Conservation (phyloP, 2,888 invertebrate genomes). For the Orchestes rusci region DNA sequence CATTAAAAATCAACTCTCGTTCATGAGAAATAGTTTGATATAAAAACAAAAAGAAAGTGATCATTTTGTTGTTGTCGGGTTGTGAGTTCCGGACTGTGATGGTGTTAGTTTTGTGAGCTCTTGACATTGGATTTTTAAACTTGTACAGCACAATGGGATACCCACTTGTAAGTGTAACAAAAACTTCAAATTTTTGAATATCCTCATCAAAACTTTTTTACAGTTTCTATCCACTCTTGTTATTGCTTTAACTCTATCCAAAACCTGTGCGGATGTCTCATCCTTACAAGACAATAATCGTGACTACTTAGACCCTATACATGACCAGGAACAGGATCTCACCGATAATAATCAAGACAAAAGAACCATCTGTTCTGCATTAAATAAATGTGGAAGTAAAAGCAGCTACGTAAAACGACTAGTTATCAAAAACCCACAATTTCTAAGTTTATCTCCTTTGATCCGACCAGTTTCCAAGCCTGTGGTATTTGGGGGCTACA, state of each 20-base stretch:
- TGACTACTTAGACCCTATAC: constrained; percentile 34
- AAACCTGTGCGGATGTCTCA: constrained; percentile 23
- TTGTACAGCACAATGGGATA: constrained; percentile 19
- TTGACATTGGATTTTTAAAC: constrained; percentile 9
- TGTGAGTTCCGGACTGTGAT: constrained; percentile 28
- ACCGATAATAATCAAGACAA: constrained; percentile 36
- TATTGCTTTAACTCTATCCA: constrained; percentile 17
- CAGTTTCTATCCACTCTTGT: constrained; percentile 3
- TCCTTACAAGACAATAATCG: constrained; percentile 19
- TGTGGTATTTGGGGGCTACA: constrained; percentile 23
- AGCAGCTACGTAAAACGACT: constrained; percentile 37
- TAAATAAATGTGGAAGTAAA: constrained; percentile 15
- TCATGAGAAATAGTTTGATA: constrained; percentile 31
- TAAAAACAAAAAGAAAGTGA: constrained; percentile 41
- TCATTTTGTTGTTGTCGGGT: constrained; percentile 32
- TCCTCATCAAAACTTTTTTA: not conserved
- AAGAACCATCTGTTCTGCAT: constrained; percentile 35
- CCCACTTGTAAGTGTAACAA: constrained; percentile 22
- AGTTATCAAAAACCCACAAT: constrained; percentile 27
- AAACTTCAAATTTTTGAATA: not conserved
- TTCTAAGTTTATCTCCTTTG: constrained; percentile 28
- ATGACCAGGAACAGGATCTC: constrained; percentile 29
- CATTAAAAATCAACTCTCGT: constrained; percentile 38
- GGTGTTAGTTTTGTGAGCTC: constrained; percentile 23
- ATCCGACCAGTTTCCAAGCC: constrained; percentile 32